Percentiles rank a stretch among this genome's conserved stretches.
These are phyloP conservation scores for Octodon degus DNA, from an alignment of 2,113 vertebrate species.

Conservation along the genomic window DNA sequence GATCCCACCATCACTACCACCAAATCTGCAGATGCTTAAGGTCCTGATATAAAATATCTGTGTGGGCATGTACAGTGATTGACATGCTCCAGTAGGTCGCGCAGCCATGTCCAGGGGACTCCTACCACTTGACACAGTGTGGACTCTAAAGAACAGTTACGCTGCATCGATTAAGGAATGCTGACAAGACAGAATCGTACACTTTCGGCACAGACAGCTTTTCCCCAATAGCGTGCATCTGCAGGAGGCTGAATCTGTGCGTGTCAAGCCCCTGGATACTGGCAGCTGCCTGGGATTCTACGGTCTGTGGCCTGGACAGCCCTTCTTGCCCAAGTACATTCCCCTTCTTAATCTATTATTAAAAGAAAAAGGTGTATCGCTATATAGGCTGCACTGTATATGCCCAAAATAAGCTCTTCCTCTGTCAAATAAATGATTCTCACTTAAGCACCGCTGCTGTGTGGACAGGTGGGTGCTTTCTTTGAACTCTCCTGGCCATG, in stretches of 20 bases:
- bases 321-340: neutral
- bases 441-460: neutral
- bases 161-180: neutral
- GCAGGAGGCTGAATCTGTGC: neutral
- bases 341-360: neutral
- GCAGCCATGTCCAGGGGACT: neutral
- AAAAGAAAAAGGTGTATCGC: neutral
- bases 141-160: too few relatives aligned
- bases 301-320: neutral
- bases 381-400: neutral
- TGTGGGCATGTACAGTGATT: neutral
- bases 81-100: too few relatives aligned
- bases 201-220: neutral
- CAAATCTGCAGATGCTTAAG: neutral
- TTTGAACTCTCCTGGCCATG: neutral
- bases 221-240: neutral
- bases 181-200: neutral
- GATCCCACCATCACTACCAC: neutral
- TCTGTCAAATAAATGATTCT: neutral
- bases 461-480: neutral
- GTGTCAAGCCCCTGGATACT: neutral
- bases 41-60: neutral
- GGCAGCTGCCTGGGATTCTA: neutral
- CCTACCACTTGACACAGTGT: too few relatives aligned
- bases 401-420: neutral